Evolutionary conservation across 2,888 invertebrate species (phyloP).

Genomic region (Tipula lateralis): DNA sequence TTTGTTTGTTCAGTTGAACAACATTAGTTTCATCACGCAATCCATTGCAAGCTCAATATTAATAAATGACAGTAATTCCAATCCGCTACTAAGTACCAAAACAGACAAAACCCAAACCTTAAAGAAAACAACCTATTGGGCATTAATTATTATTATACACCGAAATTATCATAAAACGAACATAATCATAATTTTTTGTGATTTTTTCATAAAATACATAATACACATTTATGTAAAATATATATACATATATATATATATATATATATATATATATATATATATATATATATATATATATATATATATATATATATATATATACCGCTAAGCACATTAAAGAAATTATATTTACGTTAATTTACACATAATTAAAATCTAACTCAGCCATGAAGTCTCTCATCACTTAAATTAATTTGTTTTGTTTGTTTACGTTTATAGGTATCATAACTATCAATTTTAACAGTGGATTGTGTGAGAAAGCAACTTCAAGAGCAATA

Average conservation of each 20-base stretch:
- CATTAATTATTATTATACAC: neutral
- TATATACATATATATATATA: no score
- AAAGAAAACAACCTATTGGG: neutral
- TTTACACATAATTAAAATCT: neutral
- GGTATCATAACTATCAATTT: neutral
- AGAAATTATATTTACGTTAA: neutral
- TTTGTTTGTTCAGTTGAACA: neutral
- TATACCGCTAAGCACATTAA: neutral
- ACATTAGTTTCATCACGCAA: neutral
- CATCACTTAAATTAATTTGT: neutral
- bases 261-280: no score
- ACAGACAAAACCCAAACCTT: neutral
- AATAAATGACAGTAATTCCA: neutral
- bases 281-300: no score
- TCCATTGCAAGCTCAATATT: neutral
- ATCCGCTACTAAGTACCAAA: neutral
- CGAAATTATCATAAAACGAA: neutral
- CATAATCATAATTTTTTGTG: neutral
- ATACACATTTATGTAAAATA: no score
- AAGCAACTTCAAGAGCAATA: conserved; percentile 19
- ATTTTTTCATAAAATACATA: neutral
- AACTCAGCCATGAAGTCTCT: neutral
- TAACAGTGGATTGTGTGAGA: neutral
- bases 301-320: no score
- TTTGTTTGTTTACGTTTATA: neutral